phyloP scores from a whole-genome alignment of 2,888 invertebrate genomes.

The Agrotis ipsilon region DNA sequence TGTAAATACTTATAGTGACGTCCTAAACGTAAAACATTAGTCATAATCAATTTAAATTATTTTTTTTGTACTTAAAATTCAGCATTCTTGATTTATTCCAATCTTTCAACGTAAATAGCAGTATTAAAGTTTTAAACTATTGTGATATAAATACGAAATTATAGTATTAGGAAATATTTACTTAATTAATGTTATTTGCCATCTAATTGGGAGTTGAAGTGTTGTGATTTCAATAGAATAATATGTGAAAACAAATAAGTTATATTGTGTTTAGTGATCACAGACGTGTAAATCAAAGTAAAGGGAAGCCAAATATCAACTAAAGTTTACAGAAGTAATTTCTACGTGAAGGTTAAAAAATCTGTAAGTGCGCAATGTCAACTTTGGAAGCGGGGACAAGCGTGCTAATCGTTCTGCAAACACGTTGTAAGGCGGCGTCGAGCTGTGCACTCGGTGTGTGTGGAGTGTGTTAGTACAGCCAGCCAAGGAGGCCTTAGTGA shows the following conservation, averaged over 20 bases:
- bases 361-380: conserved; percentile 88
- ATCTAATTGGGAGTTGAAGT: conserved; percentile 39
- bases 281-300: conserved; percentile 71
- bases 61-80: conserved; percentile 12
- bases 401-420: conserved; percentile 88
- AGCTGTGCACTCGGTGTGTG: conserved; percentile 80
- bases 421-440: conserved; percentile 81
- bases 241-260: conserved; percentile 59
- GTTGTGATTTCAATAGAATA: conserved; percentile 53
- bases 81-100: conserved; percentile 3
- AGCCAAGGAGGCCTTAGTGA: conserved; percentile 76
- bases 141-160: conserved; percentile 24
- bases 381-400: conserved; percentile 85
- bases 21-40: background rate
- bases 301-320: conserved; percentile 74
- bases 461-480: conserved; percentile 83
- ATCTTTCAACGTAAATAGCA: conserved; percentile 15
- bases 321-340: conserved; percentile 81
- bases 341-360: conserved; percentile 85
- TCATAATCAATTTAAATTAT: background rate
- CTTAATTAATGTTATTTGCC: background rate
- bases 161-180: conserved; percentile 31
- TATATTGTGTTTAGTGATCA: conserved; percentile 64
- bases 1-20: conserved; percentile 30
- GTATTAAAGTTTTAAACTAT: conserved; percentile 19